Evolutionary conservation across 2,888 invertebrate genomes (phyloP).

Genomic region (Melanargia galathea): DNA sequence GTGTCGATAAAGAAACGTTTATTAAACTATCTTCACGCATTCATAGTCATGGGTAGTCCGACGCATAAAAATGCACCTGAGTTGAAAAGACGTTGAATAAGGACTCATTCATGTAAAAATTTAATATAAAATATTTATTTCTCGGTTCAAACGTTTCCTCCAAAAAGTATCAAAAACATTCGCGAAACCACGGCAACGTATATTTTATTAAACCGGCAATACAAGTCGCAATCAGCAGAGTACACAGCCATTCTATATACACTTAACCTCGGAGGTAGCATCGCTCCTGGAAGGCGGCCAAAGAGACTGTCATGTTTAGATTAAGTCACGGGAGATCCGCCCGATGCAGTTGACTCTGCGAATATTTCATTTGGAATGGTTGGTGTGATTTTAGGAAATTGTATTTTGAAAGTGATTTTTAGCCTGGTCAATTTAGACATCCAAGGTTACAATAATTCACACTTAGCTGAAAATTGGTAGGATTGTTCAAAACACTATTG

Average conservation of each 20-base stretch:
- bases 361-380: slow-evolving; percentile 16
- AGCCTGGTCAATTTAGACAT: not conserved
- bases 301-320: slow-evolving; percentile 50
- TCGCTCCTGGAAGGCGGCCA: slow-evolving; percentile 68
- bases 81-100: no score
- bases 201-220: slow-evolving; percentile 42
- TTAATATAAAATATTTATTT: no score
- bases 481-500: no score
- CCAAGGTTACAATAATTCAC: no score
- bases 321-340: slow-evolving; percentile 37
- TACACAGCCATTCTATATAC: slow-evolving; percentile 69
- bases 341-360: not conserved
- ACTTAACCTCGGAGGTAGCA: slow-evolving; percentile 67
- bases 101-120: no score
- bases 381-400: slow-evolving; percentile 4
- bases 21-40: no score
- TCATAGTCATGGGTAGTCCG: no score
- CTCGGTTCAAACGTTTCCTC: no score
- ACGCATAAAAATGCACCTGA: no score
- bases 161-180: slow-evolving; percentile 26
- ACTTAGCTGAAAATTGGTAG: no score
- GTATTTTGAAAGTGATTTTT: not conserved
- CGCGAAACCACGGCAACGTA: slow-evolving; percentile 26
- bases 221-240: slow-evolving; percentile 68
- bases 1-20: no score